Evolutionary conservation across 2,797 vertebrate species (phyloP).

Genomic region (Chloroceryle amazona): DNA sequence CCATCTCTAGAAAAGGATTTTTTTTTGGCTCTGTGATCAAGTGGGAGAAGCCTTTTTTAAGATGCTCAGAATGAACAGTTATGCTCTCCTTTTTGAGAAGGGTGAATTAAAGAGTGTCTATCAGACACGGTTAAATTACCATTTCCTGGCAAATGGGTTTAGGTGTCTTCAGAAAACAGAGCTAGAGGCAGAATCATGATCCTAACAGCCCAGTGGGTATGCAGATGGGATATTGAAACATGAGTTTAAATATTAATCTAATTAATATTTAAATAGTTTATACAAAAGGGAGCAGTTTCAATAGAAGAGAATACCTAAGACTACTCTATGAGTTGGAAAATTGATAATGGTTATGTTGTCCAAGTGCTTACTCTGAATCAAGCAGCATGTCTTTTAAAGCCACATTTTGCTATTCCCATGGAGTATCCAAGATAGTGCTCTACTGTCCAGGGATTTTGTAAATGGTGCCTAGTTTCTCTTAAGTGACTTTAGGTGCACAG

Average conservation of each 20-base stretch:
- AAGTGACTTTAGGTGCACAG: not conserved
- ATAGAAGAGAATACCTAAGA: not conserved
- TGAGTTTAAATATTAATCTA: constrained; percentile 56
- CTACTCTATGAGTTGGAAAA: constrained; percentile 49
- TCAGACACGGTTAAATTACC: not conserved
- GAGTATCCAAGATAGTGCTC: not conserved
- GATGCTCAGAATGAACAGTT: not conserved
- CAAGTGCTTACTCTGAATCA: not conserved
- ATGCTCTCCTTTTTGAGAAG: not conserved
- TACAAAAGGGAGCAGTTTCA: constrained; percentile 44
- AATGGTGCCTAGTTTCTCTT: not conserved
- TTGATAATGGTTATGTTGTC: constrained; percentile 15
- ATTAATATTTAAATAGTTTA: constrained; percentile 70
- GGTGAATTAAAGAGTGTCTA: not conserved
- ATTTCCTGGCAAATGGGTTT: constrained; percentile 36
- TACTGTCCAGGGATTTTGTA: not conserved
- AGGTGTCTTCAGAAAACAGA: constrained; percentile 22
- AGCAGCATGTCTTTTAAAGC: not conserved
- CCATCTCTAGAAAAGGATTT: not conserved
- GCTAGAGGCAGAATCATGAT: constrained; percentile 58
- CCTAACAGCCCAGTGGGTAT: constrained; percentile 46
- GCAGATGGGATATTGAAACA: constrained; percentile 43
- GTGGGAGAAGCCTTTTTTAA: not conserved
- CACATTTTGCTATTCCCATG: not conserved
- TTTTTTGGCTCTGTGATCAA: not conserved